These are phyloP conservation scores for Casuarius casuarius DNA, from an alignment of 2,113 vertebrate genomes.

Conservation along the genomic window DNA sequence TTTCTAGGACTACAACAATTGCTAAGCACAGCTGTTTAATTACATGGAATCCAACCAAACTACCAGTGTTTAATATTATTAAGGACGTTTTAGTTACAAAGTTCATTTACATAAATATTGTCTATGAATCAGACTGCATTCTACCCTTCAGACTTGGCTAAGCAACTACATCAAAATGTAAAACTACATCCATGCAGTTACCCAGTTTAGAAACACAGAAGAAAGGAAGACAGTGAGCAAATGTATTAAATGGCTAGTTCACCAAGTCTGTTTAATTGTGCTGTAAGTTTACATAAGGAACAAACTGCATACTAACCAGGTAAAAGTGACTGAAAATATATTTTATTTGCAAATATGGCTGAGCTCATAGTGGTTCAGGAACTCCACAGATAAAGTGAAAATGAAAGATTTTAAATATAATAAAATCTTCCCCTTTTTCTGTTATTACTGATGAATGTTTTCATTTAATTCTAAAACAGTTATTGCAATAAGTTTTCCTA, in stretches of 20 bases:
- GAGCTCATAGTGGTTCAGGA: not conserved
- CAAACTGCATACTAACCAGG: not conserved
- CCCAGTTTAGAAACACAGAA: not conserved
- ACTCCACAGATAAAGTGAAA: not conserved
- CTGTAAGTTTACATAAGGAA: rapidly evolving
- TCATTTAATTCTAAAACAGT: not conserved
- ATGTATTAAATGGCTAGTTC: not conserved
- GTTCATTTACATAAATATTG: not conserved
- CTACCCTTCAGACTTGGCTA: not conserved
- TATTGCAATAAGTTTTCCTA: not conserved
- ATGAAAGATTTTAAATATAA: not conserved
- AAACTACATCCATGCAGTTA: not conserved
- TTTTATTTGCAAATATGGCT: not conserved
- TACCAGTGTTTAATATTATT: not conserved
- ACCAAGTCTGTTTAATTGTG: not conserved
- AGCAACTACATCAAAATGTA: not conserved
- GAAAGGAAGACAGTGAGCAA: not conserved
- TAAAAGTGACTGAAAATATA: not conserved
- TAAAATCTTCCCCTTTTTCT: not conserved
- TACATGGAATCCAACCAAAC: not conserved
- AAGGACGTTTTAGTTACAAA: not conserved
- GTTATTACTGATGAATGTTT: rapidly evolving
- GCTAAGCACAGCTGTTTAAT: not conserved
- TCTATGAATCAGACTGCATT: not conserved
- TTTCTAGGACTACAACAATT: not conserved